Evolutionary conservation across 2,888 invertebrate genomes (phyloP), one percentile per base, ranked within the genome.

Genomic region (Unio pictorum): DNA sequence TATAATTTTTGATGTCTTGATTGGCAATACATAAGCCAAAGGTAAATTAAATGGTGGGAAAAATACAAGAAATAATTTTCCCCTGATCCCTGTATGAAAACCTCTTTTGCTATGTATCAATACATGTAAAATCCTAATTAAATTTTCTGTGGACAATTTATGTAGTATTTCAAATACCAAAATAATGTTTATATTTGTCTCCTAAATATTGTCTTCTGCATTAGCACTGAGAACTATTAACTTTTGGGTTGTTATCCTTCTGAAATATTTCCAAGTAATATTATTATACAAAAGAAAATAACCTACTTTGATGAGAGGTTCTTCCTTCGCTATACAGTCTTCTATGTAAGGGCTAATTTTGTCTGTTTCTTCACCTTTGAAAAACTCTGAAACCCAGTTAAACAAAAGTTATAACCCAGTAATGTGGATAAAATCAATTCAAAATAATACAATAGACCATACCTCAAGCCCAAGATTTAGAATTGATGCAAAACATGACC

Each of bases 341-440:
- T 99, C 99, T 73, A 99, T 96, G 87, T 94, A 96, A 0, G 95
- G 91, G 88, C 95, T 94, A 0, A 94, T 92, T 89, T 95, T 96
- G 83, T 99, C 99, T 2, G 96, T 95, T 83, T 98, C 97, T 28
- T 96, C 93, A 73, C 96, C 96, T 87, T 96, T 87, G 64, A 86
- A 85, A 81, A 99, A 94, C 86, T 98, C 98, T 91, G 80, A 7
- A 80, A 76, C 78, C 73, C 45, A 57, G 26, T 23, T 11, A 23
- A 26, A 61, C 61, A 61, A 61, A 28, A 28, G 30, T 26, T 18
- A n/a, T 15, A 64, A 45, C 45, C n/a, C 11, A 63, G 54, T 7
- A 64, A 4, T 23, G 17, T 18, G 23, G 11, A 23, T 5, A 11
- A 4, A 62, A 20, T 30, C 57, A 62, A 30, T 57, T 23, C 8